Conservation (phyloP, 2,888 invertebrate species). For the Zaprionus bogoriensis region DNA sequence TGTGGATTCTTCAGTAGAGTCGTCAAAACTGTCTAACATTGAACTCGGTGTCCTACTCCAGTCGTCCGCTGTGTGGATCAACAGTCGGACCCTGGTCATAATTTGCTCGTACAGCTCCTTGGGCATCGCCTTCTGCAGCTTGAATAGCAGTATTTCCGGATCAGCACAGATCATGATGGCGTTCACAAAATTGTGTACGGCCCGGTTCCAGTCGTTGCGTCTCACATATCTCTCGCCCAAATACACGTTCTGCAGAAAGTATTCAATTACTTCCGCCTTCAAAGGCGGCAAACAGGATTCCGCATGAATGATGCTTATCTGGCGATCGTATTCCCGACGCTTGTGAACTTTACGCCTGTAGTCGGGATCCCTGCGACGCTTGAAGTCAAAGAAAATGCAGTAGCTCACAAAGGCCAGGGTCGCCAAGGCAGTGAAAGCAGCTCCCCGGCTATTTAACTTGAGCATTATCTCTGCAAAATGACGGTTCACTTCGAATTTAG, state of each 20-base stretch:
- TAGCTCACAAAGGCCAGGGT: conserved; percentile 23
- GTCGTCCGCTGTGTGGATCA: neutral
- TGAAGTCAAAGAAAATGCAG: conserved; percentile 30
- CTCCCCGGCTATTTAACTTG: neutral
- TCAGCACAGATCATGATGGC: conserved; percentile 24
- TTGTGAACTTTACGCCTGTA: conserved; percentile 14
- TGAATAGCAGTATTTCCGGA: conserved; percentile 11
- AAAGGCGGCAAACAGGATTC: neutral
- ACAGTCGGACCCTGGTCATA: conserved; percentile 1
- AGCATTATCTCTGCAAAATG: neutral
- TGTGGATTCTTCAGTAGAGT: neutral
- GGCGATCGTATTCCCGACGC: conserved; percentile 1
- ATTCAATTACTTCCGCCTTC: conserved; percentile 16
- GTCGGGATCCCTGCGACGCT: conserved; percentile 18
- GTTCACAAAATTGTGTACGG: conserved; percentile 12
- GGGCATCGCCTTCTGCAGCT: conserved; percentile 7
- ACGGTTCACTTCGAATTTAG: conserved; percentile 14
- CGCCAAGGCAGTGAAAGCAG: conserved; percentile 1
- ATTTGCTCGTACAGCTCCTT: conserved; percentile 13
- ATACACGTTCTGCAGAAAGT: conserved; percentile 24
- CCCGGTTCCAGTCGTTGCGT: conserved; percentile 1
- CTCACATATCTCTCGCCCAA: conserved; percentile 21
- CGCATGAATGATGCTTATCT: neutral
- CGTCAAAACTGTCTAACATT: neutral
- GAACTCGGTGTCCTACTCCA: neutral